Conservation (phyloP, 2,797 vertebrate genomes). For the Enteromius treurensis region DNA sequence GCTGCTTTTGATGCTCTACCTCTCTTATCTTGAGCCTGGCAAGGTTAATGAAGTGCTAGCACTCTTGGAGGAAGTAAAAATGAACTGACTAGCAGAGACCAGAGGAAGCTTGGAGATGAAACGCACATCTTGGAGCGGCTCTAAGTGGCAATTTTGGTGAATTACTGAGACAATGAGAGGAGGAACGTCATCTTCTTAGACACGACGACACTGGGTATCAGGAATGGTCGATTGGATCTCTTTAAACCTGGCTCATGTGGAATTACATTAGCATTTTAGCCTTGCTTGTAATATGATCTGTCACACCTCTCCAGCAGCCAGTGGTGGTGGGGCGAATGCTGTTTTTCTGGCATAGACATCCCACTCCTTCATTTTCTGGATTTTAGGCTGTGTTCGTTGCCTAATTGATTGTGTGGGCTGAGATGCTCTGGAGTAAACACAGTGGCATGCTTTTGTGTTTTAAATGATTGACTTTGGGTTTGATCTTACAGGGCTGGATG, state of each 20-base stretch:
- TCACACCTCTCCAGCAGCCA: slow-evolving; percentile 69
- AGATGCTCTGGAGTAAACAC: slow-evolving; percentile 4
- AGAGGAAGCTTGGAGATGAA: slow-evolving; percentile 85
- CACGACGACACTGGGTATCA: slow-evolving; percentile 77
- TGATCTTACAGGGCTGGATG: neutral
- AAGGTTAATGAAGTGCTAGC: slow-evolving; percentile 87
- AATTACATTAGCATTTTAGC: slow-evolving; percentile 83
- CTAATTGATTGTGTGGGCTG: slow-evolving; percentile 17
- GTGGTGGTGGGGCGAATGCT: slow-evolving; percentile 44
- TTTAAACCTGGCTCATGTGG: slow-evolving; percentile 77
- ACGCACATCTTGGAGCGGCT: slow-evolving; percentile 78
- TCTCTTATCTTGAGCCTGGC: slow-evolving; percentile 83
- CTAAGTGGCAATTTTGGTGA: slow-evolving; percentile 86
- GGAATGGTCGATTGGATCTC: slow-evolving; percentile 80
- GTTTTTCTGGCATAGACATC: slow-evolving; percentile 20
- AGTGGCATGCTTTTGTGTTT: slow-evolving; percentile 2
- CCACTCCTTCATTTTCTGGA: slow-evolving; percentile 21
- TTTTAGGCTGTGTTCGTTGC: neutral
- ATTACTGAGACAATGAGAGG: slow-evolving; percentile 84
- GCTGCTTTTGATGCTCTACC: slow-evolving; percentile 82
- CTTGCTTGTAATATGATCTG: slow-evolving; percentile 77
- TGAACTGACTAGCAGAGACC: slow-evolving; percentile 83
- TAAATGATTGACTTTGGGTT: neutral
- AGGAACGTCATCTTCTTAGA: slow-evolving; percentile 81
- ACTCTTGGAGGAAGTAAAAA: slow-evolving; percentile 83